phyloP scores from a whole-genome alignment of 2,113 vertebrate genomes.

The Brienomyrus longianalis region DNA sequence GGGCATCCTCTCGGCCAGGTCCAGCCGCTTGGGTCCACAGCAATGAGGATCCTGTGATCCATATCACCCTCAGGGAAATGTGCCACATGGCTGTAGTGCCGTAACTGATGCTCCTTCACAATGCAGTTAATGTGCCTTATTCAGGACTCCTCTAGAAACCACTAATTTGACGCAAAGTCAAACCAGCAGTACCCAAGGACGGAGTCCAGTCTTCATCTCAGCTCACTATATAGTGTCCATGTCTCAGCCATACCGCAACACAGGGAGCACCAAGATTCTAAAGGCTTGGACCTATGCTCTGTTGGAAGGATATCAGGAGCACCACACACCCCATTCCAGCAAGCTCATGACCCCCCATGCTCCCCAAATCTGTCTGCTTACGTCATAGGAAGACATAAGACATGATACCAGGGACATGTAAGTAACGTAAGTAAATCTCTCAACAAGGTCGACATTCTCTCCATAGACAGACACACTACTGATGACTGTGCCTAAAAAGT shows the following conservation, averaged over 20 bases:
- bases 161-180: neutral
- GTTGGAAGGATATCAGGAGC: neutral
- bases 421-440: neutral
- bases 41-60: neutral
- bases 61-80: neutral
- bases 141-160: neutral
- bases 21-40: neutral
- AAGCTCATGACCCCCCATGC: neutral
- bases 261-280: neutral
- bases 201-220: neutral
- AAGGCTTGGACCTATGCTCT: neutral
- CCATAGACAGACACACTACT: neutral
- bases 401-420: neutral
- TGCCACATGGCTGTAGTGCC: no score
- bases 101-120: neutral
- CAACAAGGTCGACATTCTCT: neutral
- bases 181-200: neutral
- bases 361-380: neutral
- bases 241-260: neutral
- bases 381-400: neutral
- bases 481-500: no score
- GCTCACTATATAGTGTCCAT: neutral
- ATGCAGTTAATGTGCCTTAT: neutral
- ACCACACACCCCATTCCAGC: neutral
- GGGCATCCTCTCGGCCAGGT: neutral